Evolutionary conservation across 1,140 invertebrate genomes (phyloP).

Genomic region (Frieseomelitta varia): DNA sequence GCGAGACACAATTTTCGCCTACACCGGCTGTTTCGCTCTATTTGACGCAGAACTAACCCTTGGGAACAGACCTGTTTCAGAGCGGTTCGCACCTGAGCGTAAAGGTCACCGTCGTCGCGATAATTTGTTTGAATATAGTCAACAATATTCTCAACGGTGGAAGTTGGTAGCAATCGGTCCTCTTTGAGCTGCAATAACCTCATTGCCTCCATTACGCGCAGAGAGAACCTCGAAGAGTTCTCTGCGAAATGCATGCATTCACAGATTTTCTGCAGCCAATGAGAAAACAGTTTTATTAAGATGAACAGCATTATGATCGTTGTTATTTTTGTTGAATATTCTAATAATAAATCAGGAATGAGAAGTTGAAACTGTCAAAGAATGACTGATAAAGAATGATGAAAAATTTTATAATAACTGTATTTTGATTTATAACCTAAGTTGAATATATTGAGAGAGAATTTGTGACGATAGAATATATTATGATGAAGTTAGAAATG

Average conservation of each 20-base stretch:
- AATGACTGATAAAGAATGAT: background rate
- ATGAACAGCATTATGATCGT: no score
- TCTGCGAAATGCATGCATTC: conserved; percentile 41
- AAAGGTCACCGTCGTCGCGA: conserved; percentile 66
- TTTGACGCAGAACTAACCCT: conserved; percentile 66
- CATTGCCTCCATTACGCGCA: conserved; percentile 71
- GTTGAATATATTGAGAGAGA: background rate
- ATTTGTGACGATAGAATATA: no score
- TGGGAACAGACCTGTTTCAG: conserved; percentile 66
- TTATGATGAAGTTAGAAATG: no score
- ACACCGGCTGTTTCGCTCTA: conserved; percentile 12
- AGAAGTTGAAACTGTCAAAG: background rate
- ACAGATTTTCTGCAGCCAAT: conserved; percentile 1
- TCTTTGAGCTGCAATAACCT: conserved; percentile 52
- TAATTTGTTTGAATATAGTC: conserved; percentile 64
- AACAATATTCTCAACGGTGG: conserved; percentile 60
- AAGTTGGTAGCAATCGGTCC: conserved; percentile 24
- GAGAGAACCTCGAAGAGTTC: conserved; percentile 63
- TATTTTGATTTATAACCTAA: background rate
- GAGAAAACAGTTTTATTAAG: background rate
- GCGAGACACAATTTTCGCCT: conserved; percentile 50
- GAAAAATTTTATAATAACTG: background rate
- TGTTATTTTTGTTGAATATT: background rate
- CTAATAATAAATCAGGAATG: background rate
- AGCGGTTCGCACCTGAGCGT: conserved; percentile 69